phyloP scores from a whole-genome alignment of 2,113 vertebrate genomes.

The Cryptotis parvus region DNA sequence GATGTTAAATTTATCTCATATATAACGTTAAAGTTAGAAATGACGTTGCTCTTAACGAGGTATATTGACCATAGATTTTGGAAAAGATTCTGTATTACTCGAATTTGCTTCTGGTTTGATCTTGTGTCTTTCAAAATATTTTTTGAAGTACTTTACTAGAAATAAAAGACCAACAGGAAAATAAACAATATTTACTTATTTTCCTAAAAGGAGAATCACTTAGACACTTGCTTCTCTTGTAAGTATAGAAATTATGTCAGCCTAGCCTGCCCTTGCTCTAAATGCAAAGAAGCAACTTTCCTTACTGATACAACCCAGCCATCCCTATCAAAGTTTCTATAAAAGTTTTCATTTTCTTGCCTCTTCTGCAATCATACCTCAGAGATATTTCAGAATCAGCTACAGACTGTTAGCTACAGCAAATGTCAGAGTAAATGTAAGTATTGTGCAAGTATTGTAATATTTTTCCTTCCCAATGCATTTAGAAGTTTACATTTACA shows the following conservation, averaged over 20 bases:
- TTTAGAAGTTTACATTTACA: background rate
- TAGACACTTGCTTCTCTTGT: background rate
- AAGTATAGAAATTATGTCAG: background rate
- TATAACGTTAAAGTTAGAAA: slow-evolving; percentile 25
- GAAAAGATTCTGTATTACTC: background rate
- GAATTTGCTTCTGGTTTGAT: background rate
- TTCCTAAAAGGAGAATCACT: background rate
- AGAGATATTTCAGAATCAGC: background rate
- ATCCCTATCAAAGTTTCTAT: background rate
- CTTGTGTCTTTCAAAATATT: background rate
- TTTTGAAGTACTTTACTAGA: background rate
- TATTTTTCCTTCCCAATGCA: background rate
- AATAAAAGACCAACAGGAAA: background rate
- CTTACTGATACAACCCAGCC: rapidly evolving
- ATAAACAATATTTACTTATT: background rate
- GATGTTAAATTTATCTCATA: background rate
- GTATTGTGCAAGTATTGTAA: too few species aligned
- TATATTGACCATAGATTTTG: background rate
- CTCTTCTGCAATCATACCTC: background rate
- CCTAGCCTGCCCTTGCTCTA: background rate
- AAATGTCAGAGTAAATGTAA: background rate
- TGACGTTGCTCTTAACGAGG: background rate
- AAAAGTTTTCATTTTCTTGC: background rate
- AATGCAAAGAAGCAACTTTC: background rate
- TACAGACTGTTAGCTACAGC: background rate